Conservation (phyloP, 2,797 vertebrate genomes). For the Thalassophryne amazonica region DNA sequence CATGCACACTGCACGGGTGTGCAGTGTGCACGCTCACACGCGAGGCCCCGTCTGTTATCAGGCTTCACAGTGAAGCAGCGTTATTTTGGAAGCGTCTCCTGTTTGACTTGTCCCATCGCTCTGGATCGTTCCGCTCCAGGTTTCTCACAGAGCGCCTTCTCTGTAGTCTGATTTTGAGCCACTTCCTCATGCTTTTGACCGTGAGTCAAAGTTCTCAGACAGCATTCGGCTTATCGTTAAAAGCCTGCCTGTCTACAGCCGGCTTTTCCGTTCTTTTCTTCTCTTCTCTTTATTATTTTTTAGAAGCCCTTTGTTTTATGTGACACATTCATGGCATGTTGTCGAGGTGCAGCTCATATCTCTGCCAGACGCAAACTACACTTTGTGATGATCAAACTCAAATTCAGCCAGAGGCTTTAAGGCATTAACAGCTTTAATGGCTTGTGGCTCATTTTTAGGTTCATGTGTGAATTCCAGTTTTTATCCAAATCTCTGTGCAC, state of each 20-base stretch:
- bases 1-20: background rate
- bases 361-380: slow-evolving; percentile 2
- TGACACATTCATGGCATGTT: slow-evolving; percentile 24
- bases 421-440: slow-evolving; percentile 2
- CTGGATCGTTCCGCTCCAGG: background rate
- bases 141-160: background rate
- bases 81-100: slow-evolving; percentile 1
- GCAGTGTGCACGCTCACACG: background rate
- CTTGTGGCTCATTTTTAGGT: slow-evolving; percentile 4
- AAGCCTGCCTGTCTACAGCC: slow-evolving; percentile 27
- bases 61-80: slow-evolving; percentile 23
- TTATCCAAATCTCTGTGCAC: background rate
- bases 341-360: slow-evolving; percentile 4
- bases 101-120: slow-evolving; percentile 25
- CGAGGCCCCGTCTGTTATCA: slow-evolving; percentile 12
- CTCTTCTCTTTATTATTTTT: too few relatives aligned
- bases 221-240: slow-evolving; percentile 47
- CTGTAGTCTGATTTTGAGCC: slow-evolving; percentile 13
- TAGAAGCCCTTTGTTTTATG: too few relatives aligned
- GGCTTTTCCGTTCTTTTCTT: slow-evolving; percentile 20
- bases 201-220: slow-evolving; percentile 69
- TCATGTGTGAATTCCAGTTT: background rate
- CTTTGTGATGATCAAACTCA: background rate
- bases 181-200: slow-evolving; percentile 76
- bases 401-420: background rate